phyloP scores from a whole-genome alignment of 2,113 vertebrate species.

The Thamnaconus septentrionalis region DNA sequence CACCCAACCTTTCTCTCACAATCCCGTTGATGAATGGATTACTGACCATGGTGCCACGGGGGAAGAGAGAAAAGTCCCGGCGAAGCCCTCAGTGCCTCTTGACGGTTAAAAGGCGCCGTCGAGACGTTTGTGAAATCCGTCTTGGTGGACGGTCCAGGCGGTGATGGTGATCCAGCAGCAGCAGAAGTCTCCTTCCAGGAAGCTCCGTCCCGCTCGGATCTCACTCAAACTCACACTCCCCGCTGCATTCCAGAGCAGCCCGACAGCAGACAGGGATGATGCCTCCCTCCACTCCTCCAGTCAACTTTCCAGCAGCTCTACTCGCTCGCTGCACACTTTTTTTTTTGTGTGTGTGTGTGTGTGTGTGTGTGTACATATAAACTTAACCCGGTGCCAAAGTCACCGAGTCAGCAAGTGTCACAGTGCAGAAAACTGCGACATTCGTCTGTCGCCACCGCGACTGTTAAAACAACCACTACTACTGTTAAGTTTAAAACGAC shows the following conservation, averaged over 20 bases:
- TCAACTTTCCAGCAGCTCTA: slow-evolving; percentile 54
- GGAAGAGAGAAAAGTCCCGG: slow-evolving; percentile 20
- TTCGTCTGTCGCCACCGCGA: neutral
- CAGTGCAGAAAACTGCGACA: neutral
- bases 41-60: slow-evolving; percentile 71
- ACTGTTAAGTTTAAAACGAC: no score
- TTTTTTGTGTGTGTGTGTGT: neutral
- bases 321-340: slow-evolving; percentile 42
- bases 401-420: slow-evolving; percentile 3
- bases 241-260: slow-evolving; percentile 52
- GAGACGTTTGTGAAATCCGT: slow-evolving; percentile 23
- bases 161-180: slow-evolving; percentile 16
- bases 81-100: slow-evolving; percentile 37
- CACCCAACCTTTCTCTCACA: no score
- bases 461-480: no score
- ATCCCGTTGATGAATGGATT: neutral
- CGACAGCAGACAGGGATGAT: slow-evolving; percentile 24
- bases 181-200: neutral
- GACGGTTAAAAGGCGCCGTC: slow-evolving; percentile 8
- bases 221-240: slow-evolving; percentile 26
- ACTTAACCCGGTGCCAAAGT: slow-evolving; percentile 7
- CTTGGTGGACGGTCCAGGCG: slow-evolving; percentile 12
- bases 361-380: no score
- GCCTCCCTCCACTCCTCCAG: slow-evolving; percentile 48
- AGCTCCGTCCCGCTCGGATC: slow-evolving; percentile 21